These are phyloP conservation scores for Cephus nigrinus DNA, from an alignment of 2,888 invertebrate species.

Conservation along the genomic window DNA sequence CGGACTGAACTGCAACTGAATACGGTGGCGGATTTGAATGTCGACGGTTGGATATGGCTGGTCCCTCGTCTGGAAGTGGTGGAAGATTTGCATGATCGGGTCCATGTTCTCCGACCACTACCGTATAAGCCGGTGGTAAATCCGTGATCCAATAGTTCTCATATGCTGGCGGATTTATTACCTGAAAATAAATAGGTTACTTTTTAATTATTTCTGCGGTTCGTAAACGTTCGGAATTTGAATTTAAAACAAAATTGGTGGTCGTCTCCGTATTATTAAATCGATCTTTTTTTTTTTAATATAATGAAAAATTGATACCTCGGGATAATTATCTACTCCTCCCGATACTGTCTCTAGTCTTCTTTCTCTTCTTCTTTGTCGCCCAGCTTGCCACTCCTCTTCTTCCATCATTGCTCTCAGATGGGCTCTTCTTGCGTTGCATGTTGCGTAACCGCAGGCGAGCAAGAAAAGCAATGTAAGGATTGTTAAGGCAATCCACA, in stretches of 20 bases:
- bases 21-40: conserved; percentile 44
- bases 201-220: not conserved
- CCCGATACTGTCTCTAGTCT: conserved; percentile 43
- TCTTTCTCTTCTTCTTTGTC: conserved; percentile 26
- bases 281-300: not conserved
- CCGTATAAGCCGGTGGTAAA: conserved; percentile 47
- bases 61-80: conserved; percentile 7
- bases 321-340: conserved; percentile 32
- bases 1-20: conserved; percentile 32
- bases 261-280: not conserved
- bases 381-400: conserved; percentile 26
- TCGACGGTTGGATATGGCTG: conserved; percentile 16
- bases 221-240: not conserved
- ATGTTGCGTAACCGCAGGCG: conserved; percentile 48
- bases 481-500: conserved; percentile 51
- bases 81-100: conserved; percentile 9
- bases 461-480: conserved; percentile 48
- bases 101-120: conserved; percentile 27
- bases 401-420: conserved; percentile 25
- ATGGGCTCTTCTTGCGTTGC: conserved; percentile 34
- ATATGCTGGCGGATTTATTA: conserved; percentile 40
- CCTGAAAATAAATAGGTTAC: conserved; percentile 23
- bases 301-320: conserved; percentile 20
- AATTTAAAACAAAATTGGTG: not conserved
- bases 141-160: conserved; percentile 45